Percentiles rank a stretch among this genome's conserved stretches.
These are phyloP conservation scores for Phalacrocorax carbo DNA, from an alignment of 2,113 vertebrate genomes.

Conservation along the genomic window DNA sequence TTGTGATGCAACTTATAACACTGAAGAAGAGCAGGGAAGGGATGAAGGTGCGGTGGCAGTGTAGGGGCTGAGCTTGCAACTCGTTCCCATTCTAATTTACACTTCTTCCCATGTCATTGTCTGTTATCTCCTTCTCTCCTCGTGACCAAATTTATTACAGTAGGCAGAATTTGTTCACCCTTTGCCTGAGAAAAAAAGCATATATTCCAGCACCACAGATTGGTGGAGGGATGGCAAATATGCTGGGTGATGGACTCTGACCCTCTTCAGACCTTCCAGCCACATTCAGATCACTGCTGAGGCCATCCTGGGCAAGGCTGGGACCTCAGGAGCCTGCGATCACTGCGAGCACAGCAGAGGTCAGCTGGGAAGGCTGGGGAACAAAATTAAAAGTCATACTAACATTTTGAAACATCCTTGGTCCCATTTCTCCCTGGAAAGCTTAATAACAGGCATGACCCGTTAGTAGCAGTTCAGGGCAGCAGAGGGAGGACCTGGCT, in stretches of 20 bases:
- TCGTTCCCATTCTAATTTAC: neutral
- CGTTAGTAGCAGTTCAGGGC: neutral
- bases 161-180: neutral
- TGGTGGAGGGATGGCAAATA: neutral
- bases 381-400: neutral
- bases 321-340: neutral
- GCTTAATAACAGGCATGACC: neutral
- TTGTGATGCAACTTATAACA: neutral
- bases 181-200: neutral
- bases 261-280: neutral
- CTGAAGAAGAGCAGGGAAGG: neutral
- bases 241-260: neutral
- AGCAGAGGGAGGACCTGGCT: neutral
- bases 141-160: neutral
- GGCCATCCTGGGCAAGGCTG: neutral
- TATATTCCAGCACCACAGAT: neutral
- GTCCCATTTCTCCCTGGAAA: neutral
- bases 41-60: neutral
- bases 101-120: fast-evolving
- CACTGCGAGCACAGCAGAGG: neutral
- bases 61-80: neutral
- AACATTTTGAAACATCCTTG: neutral
- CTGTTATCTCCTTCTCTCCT: neutral
- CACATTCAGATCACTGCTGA: neutral
- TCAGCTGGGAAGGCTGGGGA: neutral